phyloP scores from a whole-genome alignment of 2,888 invertebrate genomes.

The Drosophila phalerata region DNA sequence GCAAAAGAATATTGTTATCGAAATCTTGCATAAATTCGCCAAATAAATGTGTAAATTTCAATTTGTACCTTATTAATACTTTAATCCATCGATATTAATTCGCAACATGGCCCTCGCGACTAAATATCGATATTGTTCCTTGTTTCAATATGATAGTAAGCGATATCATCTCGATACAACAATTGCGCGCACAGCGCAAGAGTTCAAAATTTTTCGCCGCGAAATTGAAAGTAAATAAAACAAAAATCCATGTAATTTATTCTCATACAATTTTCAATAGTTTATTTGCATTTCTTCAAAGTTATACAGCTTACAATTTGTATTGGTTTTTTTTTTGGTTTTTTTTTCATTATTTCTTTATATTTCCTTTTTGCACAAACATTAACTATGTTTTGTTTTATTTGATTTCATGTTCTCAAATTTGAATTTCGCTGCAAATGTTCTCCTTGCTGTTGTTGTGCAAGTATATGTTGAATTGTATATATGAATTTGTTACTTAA shows the following conservation, averaged over 20 bases:
- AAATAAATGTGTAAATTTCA: too few relatives aligned
- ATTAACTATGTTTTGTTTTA: conserved; percentile 8
- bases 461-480: conserved; percentile 39
- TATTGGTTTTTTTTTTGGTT: conserved; percentile 14
- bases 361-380: neutral
- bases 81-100: too few relatives aligned
- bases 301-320: conserved; percentile 61
- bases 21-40: too few relatives aligned
- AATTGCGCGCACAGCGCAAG: too few relatives aligned
- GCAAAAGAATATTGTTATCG: too few relatives aligned
- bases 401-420: conserved; percentile 15
- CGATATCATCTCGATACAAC: too few relatives aligned
- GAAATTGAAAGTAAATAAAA: neutral
- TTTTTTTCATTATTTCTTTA: conserved; percentile 3
- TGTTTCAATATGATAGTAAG: too few relatives aligned
- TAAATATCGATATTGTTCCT: too few relatives aligned
- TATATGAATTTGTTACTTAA: conserved; percentile 68
- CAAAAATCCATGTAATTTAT: conserved; percentile 29
- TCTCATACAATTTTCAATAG: conserved; percentile 25
- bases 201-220: too few relatives aligned
- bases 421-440: conserved; percentile 37
- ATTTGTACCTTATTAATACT: too few relatives aligned
- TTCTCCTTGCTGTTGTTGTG: conserved; percentile 27
- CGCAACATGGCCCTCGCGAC: too few relatives aligned
- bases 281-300: conserved; percentile 40